phyloP scores from a whole-genome alignment of 2,113 vertebrate genomes.

The Trematocara unimaculatum region DNA sequence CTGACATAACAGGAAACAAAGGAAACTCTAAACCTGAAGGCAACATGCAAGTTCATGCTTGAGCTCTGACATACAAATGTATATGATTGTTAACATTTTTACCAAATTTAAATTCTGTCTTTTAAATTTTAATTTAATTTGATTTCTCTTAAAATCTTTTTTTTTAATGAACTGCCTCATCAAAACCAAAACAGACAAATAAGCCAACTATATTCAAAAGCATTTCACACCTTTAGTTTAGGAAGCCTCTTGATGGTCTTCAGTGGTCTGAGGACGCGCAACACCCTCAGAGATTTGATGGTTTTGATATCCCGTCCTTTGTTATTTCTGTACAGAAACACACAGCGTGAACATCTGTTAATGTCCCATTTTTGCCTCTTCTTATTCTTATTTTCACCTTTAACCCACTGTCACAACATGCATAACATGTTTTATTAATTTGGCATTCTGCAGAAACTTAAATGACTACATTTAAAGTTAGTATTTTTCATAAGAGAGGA shows the following conservation, averaged over 20 bases:
- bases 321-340: conserved; percentile 79
- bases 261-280: conserved; percentile 90
- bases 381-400: not conserved
- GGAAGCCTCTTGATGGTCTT: conserved; percentile 98
- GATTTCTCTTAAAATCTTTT: not conserved
- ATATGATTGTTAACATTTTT: accelerated
- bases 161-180: not conserved
- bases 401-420: not conserved
- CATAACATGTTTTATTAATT: not conserved
- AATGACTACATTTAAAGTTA: not conserved
- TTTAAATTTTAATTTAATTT: not conserved
- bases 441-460: not conserved
- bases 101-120: not conserved
- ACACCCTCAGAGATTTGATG: conserved; percentile 94
- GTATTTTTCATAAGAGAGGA: not conserved
- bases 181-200: not conserved
- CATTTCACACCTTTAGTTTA: conserved; percentile 88
- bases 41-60: accelerated
- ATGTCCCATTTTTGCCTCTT: not conserved
- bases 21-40: not conserved
- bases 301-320: conserved; percentile 98
- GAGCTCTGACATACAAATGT: not conserved
- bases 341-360: not conserved
- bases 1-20: not conserved
- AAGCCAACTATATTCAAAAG: not conserved